phyloP scores from a whole-genome alignment of 2,797 vertebrate genomes.

The Salarias fasciatus region DNA sequence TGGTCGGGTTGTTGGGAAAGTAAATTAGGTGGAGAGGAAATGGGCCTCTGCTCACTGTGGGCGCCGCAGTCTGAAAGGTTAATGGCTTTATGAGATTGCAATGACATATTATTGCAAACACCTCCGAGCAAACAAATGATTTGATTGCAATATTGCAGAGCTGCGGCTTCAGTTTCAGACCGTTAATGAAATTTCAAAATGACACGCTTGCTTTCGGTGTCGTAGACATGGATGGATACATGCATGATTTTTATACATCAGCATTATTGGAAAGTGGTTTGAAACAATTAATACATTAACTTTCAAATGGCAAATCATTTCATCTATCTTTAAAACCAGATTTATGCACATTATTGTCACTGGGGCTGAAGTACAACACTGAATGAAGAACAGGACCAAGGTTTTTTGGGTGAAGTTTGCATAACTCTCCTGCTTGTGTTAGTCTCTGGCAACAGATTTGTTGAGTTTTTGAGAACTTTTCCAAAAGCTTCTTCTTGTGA shows the following conservation, averaged over 20 bases:
- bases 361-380: no score
- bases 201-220: constrained; percentile 6
- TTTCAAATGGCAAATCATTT: no score
- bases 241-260: neutral
- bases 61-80: constrained; percentile 59
- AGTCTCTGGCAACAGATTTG: no score
- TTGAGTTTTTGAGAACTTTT: no score
- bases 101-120: constrained; percentile 64
- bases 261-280: no score
- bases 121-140: constrained; percentile 63
- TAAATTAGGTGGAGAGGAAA: constrained; percentile 64
- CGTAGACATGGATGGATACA: neutral
- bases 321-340: no score
- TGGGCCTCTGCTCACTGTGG: constrained; percentile 38
- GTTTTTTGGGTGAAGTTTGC: no score
- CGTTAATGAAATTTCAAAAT: constrained; percentile 52
- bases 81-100: constrained; percentile 66
- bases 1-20: constrained; percentile 41
- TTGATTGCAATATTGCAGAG: constrained; percentile 47
- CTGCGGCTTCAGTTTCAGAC: constrained; percentile 21
- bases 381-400: no score
- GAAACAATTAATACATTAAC: no score
- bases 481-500: neutral
- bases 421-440: no score
- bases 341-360: no score